These are phyloP conservation scores for Tolmerus cingulatus DNA, from an alignment of 2,888 invertebrate species.

Conservation along the genomic window DNA sequence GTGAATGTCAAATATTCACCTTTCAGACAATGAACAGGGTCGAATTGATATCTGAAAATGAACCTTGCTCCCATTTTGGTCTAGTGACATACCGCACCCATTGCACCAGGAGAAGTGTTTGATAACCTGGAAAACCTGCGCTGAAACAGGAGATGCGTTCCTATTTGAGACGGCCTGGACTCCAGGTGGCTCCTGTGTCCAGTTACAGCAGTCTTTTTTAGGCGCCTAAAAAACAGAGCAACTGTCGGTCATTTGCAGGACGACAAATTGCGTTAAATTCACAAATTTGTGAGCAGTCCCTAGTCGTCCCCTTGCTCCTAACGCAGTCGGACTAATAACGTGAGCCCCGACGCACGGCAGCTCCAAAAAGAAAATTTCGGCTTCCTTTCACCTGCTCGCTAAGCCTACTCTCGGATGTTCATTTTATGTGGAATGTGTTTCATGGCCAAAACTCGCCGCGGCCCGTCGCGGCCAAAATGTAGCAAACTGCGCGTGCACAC, in stretches of 20 bases:
- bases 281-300: background rate
- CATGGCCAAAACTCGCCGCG: slow-evolving; percentile 8
- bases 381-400: slow-evolving; percentile 24
- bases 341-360: background rate
- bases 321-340: background rate
- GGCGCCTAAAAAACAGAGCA: background rate
- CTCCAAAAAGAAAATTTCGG: background rate
- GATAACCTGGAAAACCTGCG: background rate
- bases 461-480: background rate
- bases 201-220: slow-evolving; percentile 7
- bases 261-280: slow-evolving; percentile 16
- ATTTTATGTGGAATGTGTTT: slow-evolving; percentile 7
- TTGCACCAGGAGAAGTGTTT: background rate
- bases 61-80: background rate
- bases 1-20: too few species aligned
- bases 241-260: background rate
- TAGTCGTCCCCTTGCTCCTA: background rate
- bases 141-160: background rate
- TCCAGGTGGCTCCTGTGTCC: slow-evolving; percentile 9
- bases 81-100: background rate
- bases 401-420: background rate
- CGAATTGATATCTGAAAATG: background rate
- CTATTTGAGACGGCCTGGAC: background rate
- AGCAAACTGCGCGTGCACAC: slow-evolving; percentile 3
- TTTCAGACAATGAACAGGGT: background rate